Evolutionary conservation across 2,113 vertebrate genomes (phyloP).

Genomic region (Columba janthina): DNA sequence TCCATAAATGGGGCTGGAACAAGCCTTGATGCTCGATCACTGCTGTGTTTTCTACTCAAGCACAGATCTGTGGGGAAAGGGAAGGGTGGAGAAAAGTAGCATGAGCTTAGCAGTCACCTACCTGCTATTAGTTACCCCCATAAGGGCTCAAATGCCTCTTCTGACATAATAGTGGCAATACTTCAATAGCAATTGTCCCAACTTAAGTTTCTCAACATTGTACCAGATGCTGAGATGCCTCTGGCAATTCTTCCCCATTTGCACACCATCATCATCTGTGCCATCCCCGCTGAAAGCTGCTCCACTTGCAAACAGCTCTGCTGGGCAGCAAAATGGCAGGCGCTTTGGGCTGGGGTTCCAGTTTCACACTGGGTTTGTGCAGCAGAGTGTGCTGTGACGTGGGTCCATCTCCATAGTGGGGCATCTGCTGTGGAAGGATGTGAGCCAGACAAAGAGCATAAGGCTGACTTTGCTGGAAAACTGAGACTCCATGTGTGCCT

Average conservation of each 20-base stretch:
- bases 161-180: background rate
- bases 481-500: background rate
- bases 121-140: background rate
- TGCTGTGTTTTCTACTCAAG: background rate
- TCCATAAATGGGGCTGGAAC: background rate
- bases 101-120: background rate
- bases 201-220: background rate
- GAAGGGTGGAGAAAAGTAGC: background rate
- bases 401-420: background rate
- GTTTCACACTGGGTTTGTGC: background rate
- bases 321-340: background rate
- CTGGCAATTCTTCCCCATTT: background rate
- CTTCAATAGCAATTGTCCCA: background rate
- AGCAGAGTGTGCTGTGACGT: background rate
- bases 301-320: background rate
- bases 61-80: background rate
- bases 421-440: background rate
- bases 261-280: background rate
- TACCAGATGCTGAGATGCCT: background rate
- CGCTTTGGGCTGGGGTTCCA: fast-evolving
- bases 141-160: background rate
- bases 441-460: background rate
- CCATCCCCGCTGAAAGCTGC: background rate
- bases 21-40: background rate
- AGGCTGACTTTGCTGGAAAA: background rate